phyloP scores from a whole-genome alignment of 2,888 invertebrate genomes.

The Octonoba sinensis region DNA sequence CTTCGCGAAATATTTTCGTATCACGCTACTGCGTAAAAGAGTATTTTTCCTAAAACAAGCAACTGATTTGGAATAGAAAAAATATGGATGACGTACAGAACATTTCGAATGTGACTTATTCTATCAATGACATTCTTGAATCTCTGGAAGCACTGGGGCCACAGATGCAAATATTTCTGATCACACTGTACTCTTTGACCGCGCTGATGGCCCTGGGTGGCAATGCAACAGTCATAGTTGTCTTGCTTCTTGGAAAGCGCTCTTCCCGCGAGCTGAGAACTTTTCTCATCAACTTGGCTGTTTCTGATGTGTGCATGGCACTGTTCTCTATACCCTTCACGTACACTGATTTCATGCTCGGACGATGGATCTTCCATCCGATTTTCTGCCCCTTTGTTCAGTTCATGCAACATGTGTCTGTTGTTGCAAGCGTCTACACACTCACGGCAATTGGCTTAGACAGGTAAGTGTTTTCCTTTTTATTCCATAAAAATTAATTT shows the following conservation, averaged over 20 bases:
- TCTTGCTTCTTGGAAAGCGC: conserved; percentile 72
- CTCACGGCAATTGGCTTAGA: conserved; percentile 74
- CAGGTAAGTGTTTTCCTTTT: conserved; percentile 68
- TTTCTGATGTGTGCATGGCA: conserved; percentile 91
- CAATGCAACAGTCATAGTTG: conserved; percentile 73
- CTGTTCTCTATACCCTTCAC: conserved; percentile 92
- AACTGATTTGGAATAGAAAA: not conserved
- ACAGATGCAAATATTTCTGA: conserved; percentile 69
- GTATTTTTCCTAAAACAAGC: not conserved
- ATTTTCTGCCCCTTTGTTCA: conserved; percentile 73
- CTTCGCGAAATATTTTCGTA: not conserved
- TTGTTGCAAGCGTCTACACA: conserved; percentile 73
- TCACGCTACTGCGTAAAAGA: not conserved
- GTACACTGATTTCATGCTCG: conserved; percentile 70
- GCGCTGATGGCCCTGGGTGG: conserved; percentile 72
- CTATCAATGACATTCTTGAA: conserved; percentile 14
- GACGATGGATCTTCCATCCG: conserved; percentile 73
- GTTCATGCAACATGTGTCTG: conserved; percentile 73
- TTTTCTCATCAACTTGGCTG: conserved; percentile 86
- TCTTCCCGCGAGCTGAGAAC: conserved; percentile 69
- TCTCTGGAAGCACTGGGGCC: conserved; percentile 57
- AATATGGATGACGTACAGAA: not conserved
- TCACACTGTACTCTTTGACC: conserved; percentile 72
- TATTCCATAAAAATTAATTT: not conserved
- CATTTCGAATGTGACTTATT: conserved; percentile 26